These are phyloP conservation scores for Nasonia longicornis DNA, from an alignment of 1,140 invertebrate species.

Conservation along the genomic window DNA sequence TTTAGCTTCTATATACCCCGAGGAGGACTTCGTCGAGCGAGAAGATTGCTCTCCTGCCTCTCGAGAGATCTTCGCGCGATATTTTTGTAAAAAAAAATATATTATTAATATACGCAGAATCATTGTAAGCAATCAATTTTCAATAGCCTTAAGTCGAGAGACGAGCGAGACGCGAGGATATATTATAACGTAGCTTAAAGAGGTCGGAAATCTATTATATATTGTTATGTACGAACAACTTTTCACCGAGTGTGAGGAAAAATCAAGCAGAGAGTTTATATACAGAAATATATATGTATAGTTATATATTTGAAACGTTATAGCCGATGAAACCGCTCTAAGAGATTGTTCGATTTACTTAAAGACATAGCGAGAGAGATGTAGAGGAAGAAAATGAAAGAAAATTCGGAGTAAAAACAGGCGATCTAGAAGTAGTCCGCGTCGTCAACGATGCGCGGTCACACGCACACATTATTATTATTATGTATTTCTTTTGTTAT, in stretches of 20 bases:
- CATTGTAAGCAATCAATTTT: slow-evolving; percentile 37
- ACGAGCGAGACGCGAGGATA: background rate
- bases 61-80: slow-evolving; percentile 26
- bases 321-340: slow-evolving; percentile 18
- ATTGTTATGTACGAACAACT: slow-evolving; percentile 30
- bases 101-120: slow-evolving; percentile 2
- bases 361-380: slow-evolving; percentile 12
- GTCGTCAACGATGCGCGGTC: slow-evolving; percentile 19
- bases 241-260: background rate
- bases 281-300: slow-evolving; percentile 17
- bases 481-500: slow-evolving; percentile 30
- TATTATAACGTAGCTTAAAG: slow-evolving; percentile 4
- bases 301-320: background rate
- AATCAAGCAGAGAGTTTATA: slow-evolving; percentile 9
- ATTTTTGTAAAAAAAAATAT: slow-evolving; percentile 40
- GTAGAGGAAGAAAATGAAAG: background rate
- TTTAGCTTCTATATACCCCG: background rate
- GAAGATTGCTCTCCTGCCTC: slow-evolving; percentile 32
- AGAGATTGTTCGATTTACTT: slow-evolving; percentile 48
- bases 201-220: slow-evolving; percentile 23
- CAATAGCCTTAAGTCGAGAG: slow-evolving; percentile 21
- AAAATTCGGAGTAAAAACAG: background rate
- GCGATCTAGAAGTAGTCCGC: background rate
- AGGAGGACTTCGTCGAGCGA: slow-evolving; percentile 26
- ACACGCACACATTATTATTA: background rate